A percentile compares a stretch with the other conserved stretches of the same genome.
Conservation (phyloP, 2,797 vertebrate genomes). For the Galagoides demidoff region DNA sequence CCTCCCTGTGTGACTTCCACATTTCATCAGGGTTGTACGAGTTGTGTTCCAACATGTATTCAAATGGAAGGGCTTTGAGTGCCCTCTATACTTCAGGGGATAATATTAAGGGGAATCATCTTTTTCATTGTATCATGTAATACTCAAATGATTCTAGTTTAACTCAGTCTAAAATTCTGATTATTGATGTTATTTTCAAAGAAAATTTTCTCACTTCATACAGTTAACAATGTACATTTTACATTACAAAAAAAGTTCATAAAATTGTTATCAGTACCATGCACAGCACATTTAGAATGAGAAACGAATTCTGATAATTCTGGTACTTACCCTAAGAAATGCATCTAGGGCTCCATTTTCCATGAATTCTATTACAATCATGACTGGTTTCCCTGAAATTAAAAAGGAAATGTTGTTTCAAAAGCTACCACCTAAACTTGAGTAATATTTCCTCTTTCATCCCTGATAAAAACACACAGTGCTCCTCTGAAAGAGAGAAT, state of each 20-base stretch:
- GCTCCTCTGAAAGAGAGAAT: constrained; percentile 73
- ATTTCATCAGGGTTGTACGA: constrained; percentile 30
- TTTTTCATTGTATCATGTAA: constrained; percentile 59
- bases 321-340: constrained; percentile 96
- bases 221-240: constrained; percentile 59
- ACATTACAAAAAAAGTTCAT: constrained; percentile 46
- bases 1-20: constrained; percentile 33
- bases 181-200: constrained; percentile 74
- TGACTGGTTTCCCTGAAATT: constrained; percentile 96
- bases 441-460: constrained; percentile 51
- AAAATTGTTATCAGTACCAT: constrained; percentile 11
- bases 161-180: constrained; percentile 52
- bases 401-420: constrained; percentile 76
- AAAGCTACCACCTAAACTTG: constrained; percentile 67
- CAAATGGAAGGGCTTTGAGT: constrained; percentile 29
- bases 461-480: constrained; percentile 66
- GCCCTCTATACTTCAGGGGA: constrained; percentile 30
- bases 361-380: constrained; percentile 99
- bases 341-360: constrained; percentile 98
- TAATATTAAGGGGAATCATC: constrained; percentile 57
- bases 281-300: not conserved
- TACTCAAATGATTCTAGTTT: constrained; percentile 56
- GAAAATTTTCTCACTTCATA: constrained; percentile 58
- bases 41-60: not conserved
- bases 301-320: constrained; percentile 76